These are phyloP conservation scores for Pangasius larnaudii DNA, from an alignment of 2,797 vertebrate genomes.

Conservation along the genomic window DNA sequence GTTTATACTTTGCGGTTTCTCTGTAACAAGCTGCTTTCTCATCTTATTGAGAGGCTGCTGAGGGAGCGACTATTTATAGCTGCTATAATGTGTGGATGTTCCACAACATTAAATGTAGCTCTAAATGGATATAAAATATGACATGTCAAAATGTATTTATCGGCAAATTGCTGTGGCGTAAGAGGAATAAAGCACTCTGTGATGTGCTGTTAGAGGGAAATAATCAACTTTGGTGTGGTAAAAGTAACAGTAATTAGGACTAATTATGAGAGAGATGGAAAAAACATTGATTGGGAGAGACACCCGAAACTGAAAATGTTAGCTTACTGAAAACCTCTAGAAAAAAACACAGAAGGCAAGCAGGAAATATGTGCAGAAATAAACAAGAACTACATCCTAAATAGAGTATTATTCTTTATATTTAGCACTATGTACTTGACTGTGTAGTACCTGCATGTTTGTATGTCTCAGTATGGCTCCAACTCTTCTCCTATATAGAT, in stretches of 20 bases:
- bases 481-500: background rate
- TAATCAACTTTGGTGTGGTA: background rate
- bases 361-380: background rate
- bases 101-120: no score
- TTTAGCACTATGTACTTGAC: background rate
- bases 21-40: background rate
- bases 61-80: background rate
- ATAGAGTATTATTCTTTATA: no score
- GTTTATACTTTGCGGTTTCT: background rate
- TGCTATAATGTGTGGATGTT: background rate
- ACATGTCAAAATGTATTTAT: no score
- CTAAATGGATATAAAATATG: no score
- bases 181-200: background rate
- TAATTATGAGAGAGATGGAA: background rate
- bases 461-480: background rate
- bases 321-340: background rate
- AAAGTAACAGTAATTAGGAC: background rate
- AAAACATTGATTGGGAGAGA: background rate
- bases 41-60: background rate
- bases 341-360: background rate
- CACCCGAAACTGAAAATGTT: background rate
- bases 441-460: background rate
- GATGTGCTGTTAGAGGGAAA: background rate
- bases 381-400: background rate
- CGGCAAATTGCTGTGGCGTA: background rate